Evolutionary conservation across 2,797 vertebrate genomes (phyloP).

Genomic region (Synaphobranchus kaupii): DNA sequence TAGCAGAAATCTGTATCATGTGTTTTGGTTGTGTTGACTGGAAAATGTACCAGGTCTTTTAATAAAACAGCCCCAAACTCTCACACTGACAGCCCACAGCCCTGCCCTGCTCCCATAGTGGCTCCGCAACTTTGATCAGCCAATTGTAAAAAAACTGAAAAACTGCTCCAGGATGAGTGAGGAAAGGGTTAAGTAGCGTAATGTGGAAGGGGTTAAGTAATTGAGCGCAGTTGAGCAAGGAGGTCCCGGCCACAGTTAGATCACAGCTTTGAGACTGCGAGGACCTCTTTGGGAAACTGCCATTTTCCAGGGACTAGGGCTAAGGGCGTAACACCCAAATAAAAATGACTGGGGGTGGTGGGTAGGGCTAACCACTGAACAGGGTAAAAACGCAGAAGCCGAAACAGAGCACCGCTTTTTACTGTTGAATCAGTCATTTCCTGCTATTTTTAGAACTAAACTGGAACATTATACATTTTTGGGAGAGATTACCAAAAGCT

Average conservation of each 20-base stretch:
- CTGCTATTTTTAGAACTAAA: conserved; percentile 38
- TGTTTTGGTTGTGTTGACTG: not conserved
- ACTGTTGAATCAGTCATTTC: conserved; percentile 19
- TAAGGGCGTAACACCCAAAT: conserved; percentile 11
- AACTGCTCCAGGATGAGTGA: not conserved
- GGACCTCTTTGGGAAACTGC: conserved; percentile 15
- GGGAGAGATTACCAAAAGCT: conserved; percentile 17
- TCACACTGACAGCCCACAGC: not conserved
- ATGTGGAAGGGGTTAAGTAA: conserved; percentile 23
- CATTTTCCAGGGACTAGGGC: conserved; percentile 28
- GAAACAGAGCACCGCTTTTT: conserved; percentile 11
- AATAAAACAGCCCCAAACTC: not conserved
- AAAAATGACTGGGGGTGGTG: not conserved
- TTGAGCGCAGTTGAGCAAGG: conserved; percentile 13
- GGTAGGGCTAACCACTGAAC: not conserved
- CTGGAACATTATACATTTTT: conserved; percentile 8
- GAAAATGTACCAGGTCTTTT: not conserved
- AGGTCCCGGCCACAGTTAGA: conserved; percentile 31
- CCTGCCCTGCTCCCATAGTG: not conserved
- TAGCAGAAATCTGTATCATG: not conserved
- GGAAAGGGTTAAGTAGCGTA: not conserved
- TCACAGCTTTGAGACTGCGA: conserved; percentile 23
- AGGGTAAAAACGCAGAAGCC: conserved; percentile 9
- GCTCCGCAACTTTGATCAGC: not conserved
- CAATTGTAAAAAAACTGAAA: not conserved